Evolutionary conservation across 2,113 vertebrate genomes (phyloP).

Genomic region (Panthera tigris): DNA sequence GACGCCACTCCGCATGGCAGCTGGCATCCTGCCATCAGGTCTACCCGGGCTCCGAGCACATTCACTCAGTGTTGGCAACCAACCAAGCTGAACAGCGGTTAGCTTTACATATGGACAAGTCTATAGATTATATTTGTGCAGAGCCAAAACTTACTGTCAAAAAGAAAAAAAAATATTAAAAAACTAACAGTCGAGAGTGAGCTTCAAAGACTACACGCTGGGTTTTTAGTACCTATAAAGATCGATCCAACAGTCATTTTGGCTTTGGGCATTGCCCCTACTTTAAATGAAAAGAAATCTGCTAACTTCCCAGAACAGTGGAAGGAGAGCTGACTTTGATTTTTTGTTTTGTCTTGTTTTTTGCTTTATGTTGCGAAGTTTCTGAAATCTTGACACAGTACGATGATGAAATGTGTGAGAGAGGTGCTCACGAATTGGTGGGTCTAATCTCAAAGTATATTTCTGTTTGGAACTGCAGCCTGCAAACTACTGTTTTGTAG

Average conservation of each 20-base stretch:
- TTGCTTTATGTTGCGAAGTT: not conserved
- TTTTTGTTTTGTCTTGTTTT: not conserved
- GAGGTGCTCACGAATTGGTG: not conserved
- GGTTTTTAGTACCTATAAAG: slow-evolving; percentile 6
- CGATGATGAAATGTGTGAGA: not conserved
- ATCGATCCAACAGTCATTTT: not conserved
- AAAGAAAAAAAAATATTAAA: not conserved
- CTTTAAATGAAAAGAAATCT: slow-evolving; percentile 48
- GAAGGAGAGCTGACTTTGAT: slow-evolving; percentile 16
- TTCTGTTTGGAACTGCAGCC: not conserved
- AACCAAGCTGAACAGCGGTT: slow-evolving; percentile 32
- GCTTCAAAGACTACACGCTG: slow-evolving; percentile 49
- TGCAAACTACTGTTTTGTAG: not conserved
- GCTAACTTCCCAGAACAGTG: slow-evolving; percentile 31
- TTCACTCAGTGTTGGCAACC: not conserved
- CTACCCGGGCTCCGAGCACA: not conserved
- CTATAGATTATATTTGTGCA: slow-evolving; percentile 19
- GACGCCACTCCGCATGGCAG: not conserved
- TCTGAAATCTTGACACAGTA: not conserved
- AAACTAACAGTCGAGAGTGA: not conserved
- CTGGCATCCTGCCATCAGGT: not conserved
- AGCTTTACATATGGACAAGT: slow-evolving; percentile 43
- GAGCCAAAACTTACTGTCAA: slow-evolving; percentile 50
- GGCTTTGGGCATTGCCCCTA: not conserved
- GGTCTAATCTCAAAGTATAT: not conserved